Evolutionary conservation across 2,888 invertebrate genomes (phyloP).

Genomic region (Helobdella robusta): DNA sequence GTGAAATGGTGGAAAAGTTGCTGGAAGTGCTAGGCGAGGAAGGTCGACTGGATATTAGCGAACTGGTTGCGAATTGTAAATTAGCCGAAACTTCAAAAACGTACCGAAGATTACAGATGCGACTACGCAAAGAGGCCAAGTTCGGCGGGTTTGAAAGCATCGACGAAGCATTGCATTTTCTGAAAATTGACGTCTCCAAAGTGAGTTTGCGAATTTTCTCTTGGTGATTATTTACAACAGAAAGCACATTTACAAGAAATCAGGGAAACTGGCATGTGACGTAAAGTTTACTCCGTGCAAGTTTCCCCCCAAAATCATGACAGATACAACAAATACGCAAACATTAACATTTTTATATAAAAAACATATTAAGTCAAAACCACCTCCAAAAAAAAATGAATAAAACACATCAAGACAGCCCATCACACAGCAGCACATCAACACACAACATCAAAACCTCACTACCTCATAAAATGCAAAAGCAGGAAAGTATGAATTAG

Average conservation of each 20-base stretch:
- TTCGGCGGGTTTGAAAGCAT: slow-evolving; percentile 21
- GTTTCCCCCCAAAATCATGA: too few species aligned
- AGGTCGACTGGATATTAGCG: neutral
- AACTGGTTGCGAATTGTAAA: neutral
- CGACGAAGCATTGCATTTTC: slow-evolving; percentile 15
- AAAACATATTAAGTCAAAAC: too few species aligned
- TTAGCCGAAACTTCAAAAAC: neutral
- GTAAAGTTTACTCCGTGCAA: too few species aligned
- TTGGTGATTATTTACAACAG: neutral
- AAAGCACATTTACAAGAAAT: neutral
- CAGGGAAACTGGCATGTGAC: too few species aligned
- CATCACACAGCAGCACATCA: too few species aligned
- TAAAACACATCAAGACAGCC: too few species aligned
- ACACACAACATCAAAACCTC: too few species aligned
- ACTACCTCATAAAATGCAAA: too few species aligned
- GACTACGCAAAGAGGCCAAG: slow-evolving; percentile 5
- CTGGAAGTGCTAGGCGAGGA: neutral
- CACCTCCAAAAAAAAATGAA: too few species aligned
- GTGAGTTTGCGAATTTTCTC: neutral
- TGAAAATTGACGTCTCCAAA: slow-evolving; percentile 10
- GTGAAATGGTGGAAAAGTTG: neutral
- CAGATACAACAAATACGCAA: too few species aligned
- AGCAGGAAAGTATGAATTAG: too few species aligned
- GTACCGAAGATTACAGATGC: slow-evolving; percentile 6
- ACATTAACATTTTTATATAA: too few species aligned